Evolutionary conservation across 2,113 vertebrate species (phyloP).

Genomic region (Trematomus loennbergii): DNA sequence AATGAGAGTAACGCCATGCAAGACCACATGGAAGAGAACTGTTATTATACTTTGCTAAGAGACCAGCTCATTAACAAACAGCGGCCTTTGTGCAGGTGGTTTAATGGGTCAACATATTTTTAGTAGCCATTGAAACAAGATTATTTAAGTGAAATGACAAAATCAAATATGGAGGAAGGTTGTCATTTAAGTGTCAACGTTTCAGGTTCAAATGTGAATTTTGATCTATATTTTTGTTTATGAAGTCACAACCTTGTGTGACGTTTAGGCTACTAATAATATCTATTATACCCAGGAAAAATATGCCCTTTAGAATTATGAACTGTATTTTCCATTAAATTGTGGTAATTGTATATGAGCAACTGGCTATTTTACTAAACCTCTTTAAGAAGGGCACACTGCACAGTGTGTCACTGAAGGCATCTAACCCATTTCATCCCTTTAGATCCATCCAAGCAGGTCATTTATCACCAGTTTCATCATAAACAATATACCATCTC

Average conservation of each 20-base stretch:
- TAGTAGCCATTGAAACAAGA: conserved; percentile 13
- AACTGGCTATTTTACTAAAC: conserved; percentile 29
- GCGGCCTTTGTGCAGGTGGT: conserved; percentile 24
- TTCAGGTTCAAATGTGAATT: background rate
- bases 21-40: conserved; percentile 20
- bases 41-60: conserved; percentile 67
- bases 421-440: conserved; percentile 37
- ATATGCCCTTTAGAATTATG: background rate
- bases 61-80: conserved; percentile 83
- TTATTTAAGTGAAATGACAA: background rate
- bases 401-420: conserved; percentile 27
- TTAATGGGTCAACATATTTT: background rate
- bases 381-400: conserved; percentile 28
- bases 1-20: conserved; percentile 9
- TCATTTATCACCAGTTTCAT: conserved; percentile 22
- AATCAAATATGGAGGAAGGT: conserved; percentile 10
- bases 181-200: conserved; percentile 25
- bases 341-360: background rate
- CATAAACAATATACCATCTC: conserved; percentile 27
- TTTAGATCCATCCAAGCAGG: conserved; percentile 35
- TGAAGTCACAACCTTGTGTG: background rate
- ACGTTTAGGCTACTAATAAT: conserved; percentile 19
- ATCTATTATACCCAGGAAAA: background rate
- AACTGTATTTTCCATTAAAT: background rate
- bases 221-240: background rate